These are phyloP conservation scores for Trypoxylon attenuatum DNA, from an alignment of 2,888 invertebrate genomes.

Conservation along the genomic window DNA sequence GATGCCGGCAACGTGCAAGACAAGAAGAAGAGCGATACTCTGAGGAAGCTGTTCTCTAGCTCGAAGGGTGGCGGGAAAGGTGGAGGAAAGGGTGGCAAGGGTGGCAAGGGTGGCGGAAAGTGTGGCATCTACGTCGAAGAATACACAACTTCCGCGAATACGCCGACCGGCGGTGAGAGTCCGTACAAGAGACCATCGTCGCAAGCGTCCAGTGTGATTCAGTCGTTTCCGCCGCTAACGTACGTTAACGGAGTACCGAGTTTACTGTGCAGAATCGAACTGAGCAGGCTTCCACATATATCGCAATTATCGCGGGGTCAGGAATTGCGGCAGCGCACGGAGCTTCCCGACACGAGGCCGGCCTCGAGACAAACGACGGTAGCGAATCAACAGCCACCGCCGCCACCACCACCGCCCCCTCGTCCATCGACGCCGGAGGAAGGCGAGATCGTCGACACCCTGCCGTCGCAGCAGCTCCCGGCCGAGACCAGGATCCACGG, in stretches of 20 bases:
- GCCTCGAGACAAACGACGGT: constrained; percentile 58
- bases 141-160: constrained; percentile 67
- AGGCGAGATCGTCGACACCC: constrained; percentile 67
- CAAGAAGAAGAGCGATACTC: constrained; percentile 83
- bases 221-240: constrained; percentile 58
- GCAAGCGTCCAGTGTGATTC: constrained; percentile 51
- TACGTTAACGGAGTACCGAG: constrained; percentile 67
- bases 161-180: constrained; percentile 74
- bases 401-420: constrained; percentile 68
- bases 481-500: constrained; percentile 56
- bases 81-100: constrained; percentile 80
- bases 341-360: constrained; percentile 76
- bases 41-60: constrained; percentile 80
- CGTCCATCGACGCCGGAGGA: constrained; percentile 72
- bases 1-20: constrained; percentile 78
- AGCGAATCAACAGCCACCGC: constrained; percentile 56
- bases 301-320: constrained; percentile 73
- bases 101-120: constrained; percentile 81
- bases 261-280: constrained; percentile 74
- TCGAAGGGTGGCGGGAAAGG: constrained; percentile 75
- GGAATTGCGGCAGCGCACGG: constrained; percentile 76
- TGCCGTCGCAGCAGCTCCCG: constrained; percentile 55
- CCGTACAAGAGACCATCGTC: constrained; percentile 69
- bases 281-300: constrained; percentile 68
- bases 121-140: constrained; percentile 77